A percentile compares a stretch with the other conserved stretches of the same genome.
phyloP scores from a whole-genome alignment of 2,113 vertebrate genomes.

The Rhipidura dahli region DNA sequence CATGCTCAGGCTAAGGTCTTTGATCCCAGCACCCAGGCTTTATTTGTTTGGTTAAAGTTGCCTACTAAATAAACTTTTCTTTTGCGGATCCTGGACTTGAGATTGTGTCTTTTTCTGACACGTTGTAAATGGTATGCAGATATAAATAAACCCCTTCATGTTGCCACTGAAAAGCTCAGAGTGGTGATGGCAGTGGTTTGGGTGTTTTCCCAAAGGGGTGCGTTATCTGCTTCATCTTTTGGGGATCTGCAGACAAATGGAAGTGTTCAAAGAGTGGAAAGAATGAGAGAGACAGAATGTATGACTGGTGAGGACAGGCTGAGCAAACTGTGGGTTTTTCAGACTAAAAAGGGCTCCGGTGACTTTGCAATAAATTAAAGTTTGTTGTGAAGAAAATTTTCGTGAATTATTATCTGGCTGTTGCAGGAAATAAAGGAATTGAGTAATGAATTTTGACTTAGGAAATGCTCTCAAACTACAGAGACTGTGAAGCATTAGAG shows the following conservation, averaged over 20 bases:
- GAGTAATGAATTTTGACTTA: background rate
- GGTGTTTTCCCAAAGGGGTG: background rate
- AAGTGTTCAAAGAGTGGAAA: background rate
- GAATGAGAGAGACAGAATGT: background rate
- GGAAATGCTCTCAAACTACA: background rate
- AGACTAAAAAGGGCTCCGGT: background rate
- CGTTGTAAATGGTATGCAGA: background rate
- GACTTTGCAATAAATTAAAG: background rate
- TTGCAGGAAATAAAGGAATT: background rate
- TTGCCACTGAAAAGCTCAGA: background rate
- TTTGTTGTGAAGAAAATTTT: background rate
- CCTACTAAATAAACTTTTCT: too few relatives aligned
- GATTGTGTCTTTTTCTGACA: too few relatives aligned
- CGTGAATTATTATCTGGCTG: background rate
- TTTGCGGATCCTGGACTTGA: too few relatives aligned
- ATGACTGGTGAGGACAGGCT: background rate
- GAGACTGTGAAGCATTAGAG: background rate
- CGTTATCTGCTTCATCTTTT: background rate
- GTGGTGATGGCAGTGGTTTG: background rate
- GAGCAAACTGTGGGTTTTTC: background rate
- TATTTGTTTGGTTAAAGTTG: too few relatives aligned
- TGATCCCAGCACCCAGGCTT: too few relatives aligned
- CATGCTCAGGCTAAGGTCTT: too few relatives aligned
- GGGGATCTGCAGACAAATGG: background rate
- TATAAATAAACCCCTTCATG: rapidly evolving